Evolutionary conservation across 2,888 invertebrate species (phyloP), one percentile per base, ranked within the genome.

Genomic region (Beris chalybata): DNA sequence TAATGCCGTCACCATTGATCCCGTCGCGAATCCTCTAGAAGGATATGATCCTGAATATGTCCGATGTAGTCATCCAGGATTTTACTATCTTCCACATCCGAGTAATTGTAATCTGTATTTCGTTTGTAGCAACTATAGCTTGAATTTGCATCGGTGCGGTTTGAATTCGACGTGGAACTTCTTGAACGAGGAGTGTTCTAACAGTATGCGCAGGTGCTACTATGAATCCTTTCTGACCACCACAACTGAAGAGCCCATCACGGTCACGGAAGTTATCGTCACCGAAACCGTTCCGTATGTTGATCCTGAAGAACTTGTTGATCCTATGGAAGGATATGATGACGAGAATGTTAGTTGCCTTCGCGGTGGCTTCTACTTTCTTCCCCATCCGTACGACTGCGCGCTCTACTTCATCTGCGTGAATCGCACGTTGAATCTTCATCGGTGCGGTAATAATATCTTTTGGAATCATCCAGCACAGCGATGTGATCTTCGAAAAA

Each of bases 331-430:
- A 1, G 74, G 71, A 15, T 79, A 77, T 68, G 74, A 78, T 68
- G 73, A 77, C 0, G 38, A 70, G 12, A 68, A 74, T 6, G 69
- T 79, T 3, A 74, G 73, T n/a, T 79, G 79, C 48, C 71, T 75
- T 3, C 77, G 78, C 64, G 75, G 74, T 59, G 79, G 78, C 0
- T 74, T 76, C 11, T 79, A 79, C 67, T 79, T 79, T 65, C 58
- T 79, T 54, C 79, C 79, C 4, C 78, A 79, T 73, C 79, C 79
- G 4, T 69, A 43, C 4, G 71, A 72, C 9, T 79, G 79, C 53
- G 73, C 73, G 45, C 58, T 71, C 38, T 79, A 78, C 69, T 77
- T 74, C 55, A 72, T 79, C 15, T 79, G 79, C 64, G 77, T 77
- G 22, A 78, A 78, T 55, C 76, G 75, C 0, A 75, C 77, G 43